A percentile compares a stretch with the other conserved stretches of the same genome.
Evolutionary conservation across 2,888 invertebrate species (phyloP).

Genomic region (Polydrusus pterygomalis): DNA sequence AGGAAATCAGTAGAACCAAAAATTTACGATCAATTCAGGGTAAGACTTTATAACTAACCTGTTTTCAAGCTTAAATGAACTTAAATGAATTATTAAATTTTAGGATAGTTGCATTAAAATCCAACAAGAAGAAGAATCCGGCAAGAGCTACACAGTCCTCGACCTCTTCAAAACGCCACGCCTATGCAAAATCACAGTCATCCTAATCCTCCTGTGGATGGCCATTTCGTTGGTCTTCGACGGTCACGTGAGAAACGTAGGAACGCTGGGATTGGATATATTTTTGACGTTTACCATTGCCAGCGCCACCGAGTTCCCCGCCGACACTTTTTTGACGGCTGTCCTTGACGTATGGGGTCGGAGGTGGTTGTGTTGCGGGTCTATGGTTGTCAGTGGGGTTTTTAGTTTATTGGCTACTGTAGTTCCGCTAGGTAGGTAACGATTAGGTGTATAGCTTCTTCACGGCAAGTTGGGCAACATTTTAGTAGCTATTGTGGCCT

Average conservation of each 20-base stretch:
- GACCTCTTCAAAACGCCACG: conserved; percentile 88
- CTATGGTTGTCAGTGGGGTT: conserved; percentile 86
- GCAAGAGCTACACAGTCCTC: conserved; percentile 83
- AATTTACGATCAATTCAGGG: conserved; percentile 83
- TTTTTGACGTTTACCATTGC: conserved; percentile 91
- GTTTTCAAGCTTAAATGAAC: too few species aligned
- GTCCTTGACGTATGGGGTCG: conserved; percentile 88
- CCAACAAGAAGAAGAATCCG: conserved; percentile 82
- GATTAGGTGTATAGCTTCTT: too few species aligned
- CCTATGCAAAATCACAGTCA: conserved; percentile 83
- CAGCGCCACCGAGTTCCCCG: conserved; percentile 88
- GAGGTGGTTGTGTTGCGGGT: conserved; percentile 88
- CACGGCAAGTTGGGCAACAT: too few species aligned
- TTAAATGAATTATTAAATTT: conserved; percentile 55
- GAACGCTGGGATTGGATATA: conserved; percentile 87
- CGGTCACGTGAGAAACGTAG: conserved; percentile 91
- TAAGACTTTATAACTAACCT: too few species aligned
- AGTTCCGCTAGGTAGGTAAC: conserved; percentile 79
- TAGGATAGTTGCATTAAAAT: conserved; percentile 81
- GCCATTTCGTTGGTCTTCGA: conserved; percentile 91
- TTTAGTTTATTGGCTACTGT: conserved; percentile 86
- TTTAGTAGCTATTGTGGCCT: too few species aligned
- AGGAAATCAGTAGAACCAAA: conserved; percentile 83
- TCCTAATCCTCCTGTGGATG: conserved; percentile 91
- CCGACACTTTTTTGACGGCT: conserved; percentile 86